Evolutionary conservation across 1,140 invertebrate species (phyloP), one percentile per base, ranked within the genome.

Genomic region (Formica selysi): DNA sequence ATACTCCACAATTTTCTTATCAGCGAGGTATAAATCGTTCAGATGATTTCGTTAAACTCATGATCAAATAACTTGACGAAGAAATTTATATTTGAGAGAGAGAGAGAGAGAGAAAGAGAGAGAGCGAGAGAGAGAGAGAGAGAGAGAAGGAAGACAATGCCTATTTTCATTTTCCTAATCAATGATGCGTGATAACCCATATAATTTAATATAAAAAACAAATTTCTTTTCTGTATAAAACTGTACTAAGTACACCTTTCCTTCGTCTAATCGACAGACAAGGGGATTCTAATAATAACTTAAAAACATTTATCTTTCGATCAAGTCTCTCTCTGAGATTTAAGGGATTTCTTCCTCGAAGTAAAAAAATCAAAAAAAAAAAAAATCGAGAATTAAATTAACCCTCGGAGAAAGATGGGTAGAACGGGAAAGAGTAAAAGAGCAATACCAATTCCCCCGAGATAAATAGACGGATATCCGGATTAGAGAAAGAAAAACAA

Each of bases 321-420:
- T 26, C 7, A n/a, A 59, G 13, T 76, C n/a, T 38, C 10, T 57
- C 11, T 19, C 16, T 16, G 3, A 61, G 26, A 76, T 44, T 64
- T 44, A 64, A 44, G 19, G 6, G 13, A 64, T 48, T 32, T 65
- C 7, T 10, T 32, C 2, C 19, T 65, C 26, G 7, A 8, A 65
- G n/a, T 61, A 22, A 57, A 29, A 67, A 22, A 22, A 22, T 22
- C 22, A 22, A 22, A 65, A 32, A 1, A 32, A 32, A 32, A 32
- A 32, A 76, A 65, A 54, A 81, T 41, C 0, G 29, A 64, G 38
- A 89, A 41, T 44, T 38, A 10, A 61, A 61, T 81, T 16, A 48
- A 41, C 16, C n/a, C 13, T 19, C n/a, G 7, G 1, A 29, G n/a
- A n/a, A n/a, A n/a, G n/a, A n/a, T n/a, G n/a, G n/a, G n/a, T n/a